Conservation (phyloP, 1,140 invertebrate species). For the Zophobas atratus region DNA sequence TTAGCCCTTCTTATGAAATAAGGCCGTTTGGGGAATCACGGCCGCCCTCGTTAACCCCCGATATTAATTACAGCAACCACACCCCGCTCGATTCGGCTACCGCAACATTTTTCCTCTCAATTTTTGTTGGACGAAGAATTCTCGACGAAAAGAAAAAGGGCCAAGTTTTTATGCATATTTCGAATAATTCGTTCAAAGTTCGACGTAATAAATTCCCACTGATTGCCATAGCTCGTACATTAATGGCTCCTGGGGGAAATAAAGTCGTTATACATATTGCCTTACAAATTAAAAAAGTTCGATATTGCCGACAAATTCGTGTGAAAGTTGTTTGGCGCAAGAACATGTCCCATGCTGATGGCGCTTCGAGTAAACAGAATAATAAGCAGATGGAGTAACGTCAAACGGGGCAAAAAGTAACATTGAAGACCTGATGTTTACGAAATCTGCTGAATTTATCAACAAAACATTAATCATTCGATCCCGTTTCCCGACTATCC, state of each 20-base stretch:
- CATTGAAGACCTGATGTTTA: too few relatives aligned
- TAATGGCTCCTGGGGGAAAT: slow-evolving; percentile 16
- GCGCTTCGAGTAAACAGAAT: not conserved
- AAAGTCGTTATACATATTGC: slow-evolving; percentile 19
- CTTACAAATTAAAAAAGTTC: slow-evolving; percentile 33
- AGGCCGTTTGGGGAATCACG: slow-evolving; percentile 19
- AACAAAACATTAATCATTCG: too few relatives aligned
- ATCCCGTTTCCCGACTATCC: too few relatives aligned
- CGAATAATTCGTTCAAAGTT: slow-evolving; percentile 30
- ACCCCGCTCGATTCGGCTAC: slow-evolving; percentile 5
- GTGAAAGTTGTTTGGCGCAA: slow-evolving; percentile 3
- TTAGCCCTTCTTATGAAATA: slow-evolving; percentile 31
- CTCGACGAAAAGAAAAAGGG: slow-evolving; percentile 3
- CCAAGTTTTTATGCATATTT: slow-evolving; percentile 32
- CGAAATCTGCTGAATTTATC: too few relatives aligned
- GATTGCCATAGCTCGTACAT: slow-evolving; percentile 12
- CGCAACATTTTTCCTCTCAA: slow-evolving; percentile 31
- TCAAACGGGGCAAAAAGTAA: too few relatives aligned
- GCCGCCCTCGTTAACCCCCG: slow-evolving; percentile 1
- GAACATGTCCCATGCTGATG: not conserved
- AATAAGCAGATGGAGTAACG: too few relatives aligned
- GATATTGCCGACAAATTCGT: not conserved
- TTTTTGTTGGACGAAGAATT: slow-evolving; percentile 18
- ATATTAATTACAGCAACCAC: slow-evolving; percentile 25
- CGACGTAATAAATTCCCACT: slow-evolving; percentile 25